Conservation (phyloP, 2,797 vertebrate species). For the Cirrhinus molitorella region DNA sequence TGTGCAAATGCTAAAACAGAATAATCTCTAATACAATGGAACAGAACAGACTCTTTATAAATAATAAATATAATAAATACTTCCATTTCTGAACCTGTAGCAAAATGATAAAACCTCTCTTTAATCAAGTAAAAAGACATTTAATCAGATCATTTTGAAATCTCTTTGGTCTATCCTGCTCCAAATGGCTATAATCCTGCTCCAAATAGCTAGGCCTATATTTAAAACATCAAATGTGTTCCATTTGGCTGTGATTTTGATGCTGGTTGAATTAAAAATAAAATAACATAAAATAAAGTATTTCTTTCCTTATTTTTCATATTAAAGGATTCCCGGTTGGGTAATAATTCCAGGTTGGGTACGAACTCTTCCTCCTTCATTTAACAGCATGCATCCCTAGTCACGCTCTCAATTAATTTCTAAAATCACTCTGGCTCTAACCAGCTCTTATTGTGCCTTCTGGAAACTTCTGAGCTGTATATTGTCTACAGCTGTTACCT, state of each 20-base stretch:
- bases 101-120: not conserved
- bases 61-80: too few species aligned
- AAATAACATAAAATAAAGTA: not conserved
- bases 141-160: not conserved
- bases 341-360: not conserved
- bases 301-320: not conserved
- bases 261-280: not conserved
- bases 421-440: not conserved
- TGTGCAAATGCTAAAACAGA: not conserved
- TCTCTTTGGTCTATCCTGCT: too few species aligned
- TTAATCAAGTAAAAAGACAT: not conserved
- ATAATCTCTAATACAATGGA: not conserved
- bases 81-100: not conserved
- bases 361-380: not conserved
- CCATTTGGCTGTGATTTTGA: too few species aligned
- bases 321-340: not conserved
- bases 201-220: too few species aligned
- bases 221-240: too few species aligned
- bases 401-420: slow-evolving; percentile 16
- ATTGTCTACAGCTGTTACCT: slow-evolving; percentile 43
- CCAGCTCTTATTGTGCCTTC: slow-evolving; percentile 26
- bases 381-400: not conserved
- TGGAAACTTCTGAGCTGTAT: slow-evolving; percentile 22
- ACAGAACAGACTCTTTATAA: too few species aligned
- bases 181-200: too few species aligned